Base-by-base conservation (phyloP, 2,888 invertebrate species). In the Podabrus alpinus region DNA sequence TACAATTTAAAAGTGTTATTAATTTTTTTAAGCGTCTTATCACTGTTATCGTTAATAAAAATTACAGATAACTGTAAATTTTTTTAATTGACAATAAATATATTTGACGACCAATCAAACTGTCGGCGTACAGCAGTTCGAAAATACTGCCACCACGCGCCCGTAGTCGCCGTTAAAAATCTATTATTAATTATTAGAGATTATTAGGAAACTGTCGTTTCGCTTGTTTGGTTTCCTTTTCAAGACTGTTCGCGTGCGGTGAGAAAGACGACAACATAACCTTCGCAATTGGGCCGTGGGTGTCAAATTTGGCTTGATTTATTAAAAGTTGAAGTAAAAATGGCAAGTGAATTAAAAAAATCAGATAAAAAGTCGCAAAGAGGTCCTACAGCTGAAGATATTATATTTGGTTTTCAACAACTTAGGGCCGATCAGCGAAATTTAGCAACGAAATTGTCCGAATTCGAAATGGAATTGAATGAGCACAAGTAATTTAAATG, bases 381-480 rank as follows among this genome's bases (percentile, higher is more conserved):
- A 71, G 84, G 84, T 4, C 89, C 89, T 81, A 88, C 90, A 21
- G 92, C 91, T 79, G 96, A 97, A 86, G 95, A 96, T 88, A 93
- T 98, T 82, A 90, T 97, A 80, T 91, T 92, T 68, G 95, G 94
- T 73, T 98, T 98, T 88, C 96, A 98, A 88, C 90, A 91, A 76
- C 90, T 98, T 70, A 90, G 98, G 66, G 92, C 92, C 81, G 97
- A 98, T 85, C 98, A 98, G 88, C 90, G 97, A 83, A 91, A 92
- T 82, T 88, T 97, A 82, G 95, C 95, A 24, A 93, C 92, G 82
- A 98, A 97, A 90, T 91, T 98, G 77, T 93, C 95, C 1, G 97
- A 98, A 88, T 89, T 98, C 82, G 97, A 98, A 89, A 92, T 94
- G 90, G 98, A 99, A 87, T 90, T 96, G 77, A 97, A 96, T 86